Percentiles rank a stretch among this genome's conserved stretches.
Evolutionary conservation across 2,888 invertebrate genomes (phyloP).

Genomic region (Alitta virens): DNA sequence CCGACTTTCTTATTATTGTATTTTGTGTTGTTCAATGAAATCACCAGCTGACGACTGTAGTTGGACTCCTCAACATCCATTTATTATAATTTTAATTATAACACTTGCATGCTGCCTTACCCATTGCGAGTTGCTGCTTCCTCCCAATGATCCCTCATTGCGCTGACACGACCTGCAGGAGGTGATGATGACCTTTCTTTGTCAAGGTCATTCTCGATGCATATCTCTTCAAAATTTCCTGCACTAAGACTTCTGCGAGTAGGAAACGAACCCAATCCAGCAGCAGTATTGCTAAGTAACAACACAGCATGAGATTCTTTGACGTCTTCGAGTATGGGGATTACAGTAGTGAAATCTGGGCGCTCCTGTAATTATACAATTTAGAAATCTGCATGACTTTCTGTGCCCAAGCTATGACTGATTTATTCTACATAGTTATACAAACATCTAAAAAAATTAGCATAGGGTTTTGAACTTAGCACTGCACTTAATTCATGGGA

Average conservation of each 20-base stretch:
- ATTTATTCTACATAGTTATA: too few relatives aligned
- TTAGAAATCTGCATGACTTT: background rate
- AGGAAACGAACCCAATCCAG: background rate
- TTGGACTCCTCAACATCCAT: too few relatives aligned
- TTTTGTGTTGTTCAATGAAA: too few relatives aligned
- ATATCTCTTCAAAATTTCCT: conserved; percentile 26
- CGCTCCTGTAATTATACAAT: conserved; percentile 37
- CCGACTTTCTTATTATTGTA: too few relatives aligned
- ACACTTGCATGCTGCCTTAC: too few relatives aligned
- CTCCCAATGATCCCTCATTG: conserved; percentile 52
- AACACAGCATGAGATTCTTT: conserved; percentile 41
- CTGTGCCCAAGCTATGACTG: background rate
- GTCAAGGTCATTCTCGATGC: conserved; percentile 22
- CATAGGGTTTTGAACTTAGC: too few relatives aligned
- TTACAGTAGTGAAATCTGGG: conserved; percentile 49
- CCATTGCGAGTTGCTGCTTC: conserved; percentile 44
- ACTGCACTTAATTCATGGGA: too few relatives aligned
- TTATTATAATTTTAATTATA: too few relatives aligned
- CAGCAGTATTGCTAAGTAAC: conserved; percentile 33
- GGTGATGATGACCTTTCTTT: conserved; percentile 38
- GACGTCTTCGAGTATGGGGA: conserved; percentile 44
- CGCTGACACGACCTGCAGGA: conserved; percentile 48
- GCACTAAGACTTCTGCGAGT: background rate
- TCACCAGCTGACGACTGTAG: too few relatives aligned
- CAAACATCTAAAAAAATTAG: too few relatives aligned